These are phyloP conservation scores for Lepisosteus oculatus DNA, from an alignment of 2,113 vertebrate species.

Conservation along the genomic window DNA sequence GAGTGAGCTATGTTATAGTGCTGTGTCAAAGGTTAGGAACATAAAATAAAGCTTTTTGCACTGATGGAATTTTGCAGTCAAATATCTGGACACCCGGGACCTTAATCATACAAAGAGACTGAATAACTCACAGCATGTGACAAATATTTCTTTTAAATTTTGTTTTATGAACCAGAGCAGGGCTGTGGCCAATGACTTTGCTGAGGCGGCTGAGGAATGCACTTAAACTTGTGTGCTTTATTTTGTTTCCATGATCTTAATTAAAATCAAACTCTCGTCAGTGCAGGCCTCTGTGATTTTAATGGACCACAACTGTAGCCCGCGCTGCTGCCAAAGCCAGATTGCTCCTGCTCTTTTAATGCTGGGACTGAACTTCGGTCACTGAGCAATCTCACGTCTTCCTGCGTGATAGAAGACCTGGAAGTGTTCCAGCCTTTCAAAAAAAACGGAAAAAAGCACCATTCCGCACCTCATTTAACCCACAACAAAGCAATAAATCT, in stretches of 20 bases:
- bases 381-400: conserved; percentile 26
- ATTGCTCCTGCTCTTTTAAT: conserved; percentile 12
- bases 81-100: no score
- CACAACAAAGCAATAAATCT: conserved; percentile 21
- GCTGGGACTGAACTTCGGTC: neutral
- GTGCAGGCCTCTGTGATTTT: conserved; percentile 2
- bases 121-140: no score
- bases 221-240: neutral
- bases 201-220: no score
- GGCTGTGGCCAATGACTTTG: no score
- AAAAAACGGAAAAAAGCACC: neutral
- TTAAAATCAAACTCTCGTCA: neutral
- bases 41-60: no score
- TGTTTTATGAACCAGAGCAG: no score
- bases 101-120: no score
- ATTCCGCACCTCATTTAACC: conserved; percentile 19
- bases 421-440: conserved; percentile 15
- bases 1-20: no score
- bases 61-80: no score
- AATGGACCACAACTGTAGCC: conserved; percentile 27
- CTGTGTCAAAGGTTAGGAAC: no score
- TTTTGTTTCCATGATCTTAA: neutral
- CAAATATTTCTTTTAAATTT: no score
- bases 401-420: conserved; percentile 13
- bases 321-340: conserved; percentile 19